Evolutionary conservation across 2,113 vertebrate species (phyloP).

Genomic region (Speoplatyrhinus poulsoni): DNA sequence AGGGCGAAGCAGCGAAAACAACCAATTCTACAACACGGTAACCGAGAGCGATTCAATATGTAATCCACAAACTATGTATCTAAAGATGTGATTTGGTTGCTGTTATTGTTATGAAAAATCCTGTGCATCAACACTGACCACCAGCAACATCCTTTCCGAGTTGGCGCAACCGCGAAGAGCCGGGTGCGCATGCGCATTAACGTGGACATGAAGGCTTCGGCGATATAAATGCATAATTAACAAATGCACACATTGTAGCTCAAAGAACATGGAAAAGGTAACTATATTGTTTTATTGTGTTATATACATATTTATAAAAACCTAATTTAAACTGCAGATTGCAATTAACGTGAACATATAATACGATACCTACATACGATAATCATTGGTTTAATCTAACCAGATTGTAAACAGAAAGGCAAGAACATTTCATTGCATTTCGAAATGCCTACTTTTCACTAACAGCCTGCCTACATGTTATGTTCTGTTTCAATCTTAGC

Average conservation of each 20-base stretch:
- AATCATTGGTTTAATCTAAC: too few relatives aligned
- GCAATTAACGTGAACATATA: too few relatives aligned
- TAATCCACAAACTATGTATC: slow-evolving; percentile 27
- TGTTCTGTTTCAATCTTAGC: not conserved
- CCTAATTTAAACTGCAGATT: too few relatives aligned
- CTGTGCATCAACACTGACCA: slow-evolving; percentile 67
- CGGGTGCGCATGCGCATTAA: slow-evolving; percentile 66
- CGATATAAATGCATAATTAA: not conserved
- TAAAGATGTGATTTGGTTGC: slow-evolving; percentile 46
- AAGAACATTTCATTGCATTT: not conserved
- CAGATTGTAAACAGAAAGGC: not conserved
- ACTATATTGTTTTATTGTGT: too few relatives aligned
- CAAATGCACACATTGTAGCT: not conserved
- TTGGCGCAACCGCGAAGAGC: slow-evolving; percentile 77
- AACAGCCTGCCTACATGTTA: not conserved
- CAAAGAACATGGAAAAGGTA: too few relatives aligned
- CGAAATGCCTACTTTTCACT: not conserved
- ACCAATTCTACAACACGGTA: slow-evolving; percentile 19
- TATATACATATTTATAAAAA: too few relatives aligned
- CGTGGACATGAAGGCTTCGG: slow-evolving; percentile 15
- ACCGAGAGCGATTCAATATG: slow-evolving; percentile 6
- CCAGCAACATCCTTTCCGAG: slow-evolving; percentile 75
- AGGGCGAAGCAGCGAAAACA: slow-evolving; percentile 9
- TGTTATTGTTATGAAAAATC: slow-evolving; percentile 78
- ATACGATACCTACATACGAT: too few relatives aligned